Evolutionary conservation across 2,888 invertebrate species (phyloP), one percentile per base, ranked within the genome.

Genomic region (Cetonia aurata): DNA sequence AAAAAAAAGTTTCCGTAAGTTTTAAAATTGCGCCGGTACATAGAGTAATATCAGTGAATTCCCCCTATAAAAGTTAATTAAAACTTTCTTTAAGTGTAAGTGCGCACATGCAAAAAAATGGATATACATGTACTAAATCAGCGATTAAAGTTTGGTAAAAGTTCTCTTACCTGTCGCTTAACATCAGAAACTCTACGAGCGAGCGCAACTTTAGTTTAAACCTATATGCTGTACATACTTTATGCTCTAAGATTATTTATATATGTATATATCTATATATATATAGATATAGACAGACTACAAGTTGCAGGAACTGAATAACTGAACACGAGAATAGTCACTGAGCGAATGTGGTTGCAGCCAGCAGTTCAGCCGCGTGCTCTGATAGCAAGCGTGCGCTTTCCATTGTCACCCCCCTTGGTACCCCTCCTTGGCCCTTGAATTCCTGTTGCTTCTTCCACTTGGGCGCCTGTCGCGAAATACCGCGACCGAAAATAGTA

Each of bases 351-450:
- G 82, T 81, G 81, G 80, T 79, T 76, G 79, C 79, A 80, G 80
- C 79, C 80, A 81, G 80, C 79, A 80, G 79, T 80, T 81, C 81
- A 81, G 80, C 80, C 83, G 84, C 83, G 83, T 83, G 83, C 83
- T 82, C 78, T 80, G 77, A 79, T 80, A 74, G 82, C 80, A 83
- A 79, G 85, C 85, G 84, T 85, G 84, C 86, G 86, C 84, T 84
- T 84, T 85, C 84, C 62, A 50, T 84, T 85, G 83, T 85, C 83
- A 84, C 85, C 84, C 85, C 56, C 37, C 57, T 42, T 42, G 19
- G 57, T n/a, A 9, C n/a, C 57, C 57, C 57, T 19, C 83, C 83
- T 83, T 83, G 82, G 83, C 83, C 83, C 80, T 83, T 75, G 79
- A 77, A 78, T 80, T 82, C 83, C 83, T 83, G 83, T 83, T 84